Base-by-base conservation (phyloP, 2,113 vertebrate genomes). In the Melanerpes formicivorus region DNA sequence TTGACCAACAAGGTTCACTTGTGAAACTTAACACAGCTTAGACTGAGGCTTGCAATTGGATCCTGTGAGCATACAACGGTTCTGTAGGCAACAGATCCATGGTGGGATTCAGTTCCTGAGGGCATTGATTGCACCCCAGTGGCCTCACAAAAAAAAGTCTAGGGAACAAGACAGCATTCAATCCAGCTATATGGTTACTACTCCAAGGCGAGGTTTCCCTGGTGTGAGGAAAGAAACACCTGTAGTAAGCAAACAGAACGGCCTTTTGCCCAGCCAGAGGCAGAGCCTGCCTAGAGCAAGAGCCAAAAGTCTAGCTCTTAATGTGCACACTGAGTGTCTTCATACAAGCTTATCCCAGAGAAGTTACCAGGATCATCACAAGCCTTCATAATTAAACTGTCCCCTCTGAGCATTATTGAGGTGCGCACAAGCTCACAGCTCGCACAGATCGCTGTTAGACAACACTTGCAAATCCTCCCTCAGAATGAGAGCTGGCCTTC, bases 21-120 rank as follows among this genome's bases (percentile, higher is more conserved):
- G 3, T 84, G 79, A 92, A 96, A 90, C 25, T 73, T 70, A 81
- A 83, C 71, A 76, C 29, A 92, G 34, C 34, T 86, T 48, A 70
- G 34, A 54, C 10, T 22, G 10, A 69, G 70, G 40, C 25, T 46
- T 80, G 72, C 72, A 93, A 60, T 1, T 42, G 40, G 67, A 94
- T 72, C 65, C 48, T 46, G n/a, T 64, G 58, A 66, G 56, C 2
- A 44, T 64, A 42, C 18, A 59, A 62, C n/a, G 76, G 50, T 27
- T 83, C 69, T 74, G 62, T 42, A 81, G 62, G 75, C 58, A 90
- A 48, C 40, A 83, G 79, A 65, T 71, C 32, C 42, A 14, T 17
- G 27, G 62, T 2, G 6, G 50, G 88, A 85, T 74, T 77, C 52
- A 67, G 46, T 26, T 76, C 44, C 65, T 48, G 37, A 62, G 18